Base-by-base conservation (phyloP, 2,113 vertebrate genomes). In the Glareola pratincola region DNA sequence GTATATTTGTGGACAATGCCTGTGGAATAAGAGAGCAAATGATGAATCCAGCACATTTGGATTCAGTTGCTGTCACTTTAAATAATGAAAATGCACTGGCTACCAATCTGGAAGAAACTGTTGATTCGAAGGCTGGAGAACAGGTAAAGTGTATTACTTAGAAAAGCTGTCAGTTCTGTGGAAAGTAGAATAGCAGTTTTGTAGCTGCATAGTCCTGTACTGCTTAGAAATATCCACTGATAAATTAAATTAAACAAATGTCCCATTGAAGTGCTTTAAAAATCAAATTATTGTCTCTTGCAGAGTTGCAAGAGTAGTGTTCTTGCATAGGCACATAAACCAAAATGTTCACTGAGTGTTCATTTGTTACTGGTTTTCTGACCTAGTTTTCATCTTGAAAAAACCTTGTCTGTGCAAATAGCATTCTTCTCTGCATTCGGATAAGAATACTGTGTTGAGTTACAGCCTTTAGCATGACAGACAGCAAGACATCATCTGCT, bases 71-170 rank as follows among this genome's bases (percentile, higher is more conserved):
- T 45, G 37, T 87, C n/a, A 78, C 67, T 77, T 50, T 76, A 54
- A 67, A 20, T 71, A 83, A 80, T n/a, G 77, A 95, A 75, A 89
- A 87, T 63, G 60, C 83, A 60, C 48, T 89, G 41, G 15, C 82
- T 75, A 24, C 68, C 24, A 54, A 2, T 78, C 54, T 90, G 57
- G 91, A 94, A 89, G 93, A 86, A 90, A 36, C 92, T 53, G 73
- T 56, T 59, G 36, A 84, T 32, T 74, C 37, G 1, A 67, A 51
- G 66, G 51, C n/a, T 67, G 83, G 87, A 76, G 90, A 91, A 66
- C 97, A 98, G 98, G 98, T 98, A 98, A 97, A 56, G 54, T 51
- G 13, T 76, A 39, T 91, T 79, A 48, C 39, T 19, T 37, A 24
- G 26, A 74, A 92, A 91, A 95, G 12, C 36, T 89, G 68, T 24